Percentiles rank a stretch among this genome's conserved stretches.
Conservation (phyloP, 2,797 vertebrate species). For the Diplodus puntazzo region DNA sequence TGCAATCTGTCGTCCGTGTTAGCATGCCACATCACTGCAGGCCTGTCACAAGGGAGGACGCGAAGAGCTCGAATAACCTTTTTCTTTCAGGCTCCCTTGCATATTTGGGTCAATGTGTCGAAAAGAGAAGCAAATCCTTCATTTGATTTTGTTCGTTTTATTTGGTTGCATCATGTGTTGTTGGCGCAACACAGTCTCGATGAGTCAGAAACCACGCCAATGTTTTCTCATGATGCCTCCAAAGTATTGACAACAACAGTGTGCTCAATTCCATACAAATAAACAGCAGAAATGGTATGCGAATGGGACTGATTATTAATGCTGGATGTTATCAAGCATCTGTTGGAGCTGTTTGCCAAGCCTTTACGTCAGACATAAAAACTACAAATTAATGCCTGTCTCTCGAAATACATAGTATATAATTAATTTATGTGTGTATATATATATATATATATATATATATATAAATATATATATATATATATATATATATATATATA, state of each 20-base stretch:
- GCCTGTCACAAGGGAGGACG: background rate
- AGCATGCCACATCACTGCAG: background rate
- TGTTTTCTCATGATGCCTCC: background rate
- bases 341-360: background rate
- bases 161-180: slow-evolving; percentile 16
- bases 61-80: background rate
- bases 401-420: too few relatives aligned
- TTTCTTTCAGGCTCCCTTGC: background rate
- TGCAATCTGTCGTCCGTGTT: background rate
- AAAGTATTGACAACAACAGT: background rate
- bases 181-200: background rate
- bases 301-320: background rate
- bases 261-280: background rate
- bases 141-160: background rate
- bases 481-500: too few relatives aligned
- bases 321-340: background rate
- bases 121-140: background rate
- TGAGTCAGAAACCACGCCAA: slow-evolving; percentile 13
- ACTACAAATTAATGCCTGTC: background rate
- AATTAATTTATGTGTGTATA: too few relatives aligned
- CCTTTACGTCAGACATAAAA: background rate
- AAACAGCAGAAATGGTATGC: background rate
- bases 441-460: too few relatives aligned
- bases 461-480: too few relatives aligned
- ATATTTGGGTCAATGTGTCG: background rate